Base-by-base conservation (phyloP, 2,797 vertebrate genomes). In the Eulemur mongoz region DNA sequence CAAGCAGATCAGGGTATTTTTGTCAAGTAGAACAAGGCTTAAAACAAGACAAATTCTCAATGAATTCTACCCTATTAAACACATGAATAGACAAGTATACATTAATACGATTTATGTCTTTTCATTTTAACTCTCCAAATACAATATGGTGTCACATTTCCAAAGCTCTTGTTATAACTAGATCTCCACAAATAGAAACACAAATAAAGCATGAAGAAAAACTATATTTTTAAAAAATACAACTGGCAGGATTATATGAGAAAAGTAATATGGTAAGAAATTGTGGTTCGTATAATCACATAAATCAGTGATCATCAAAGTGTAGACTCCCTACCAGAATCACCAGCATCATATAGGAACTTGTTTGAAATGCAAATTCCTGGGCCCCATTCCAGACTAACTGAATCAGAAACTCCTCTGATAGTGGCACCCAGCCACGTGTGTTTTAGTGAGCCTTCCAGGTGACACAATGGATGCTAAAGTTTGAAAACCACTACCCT, bases 231-330 rank as follows among this genome's bases (percentile, higher is more conserved):
- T 35, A 1, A 52, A 83, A 72, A 90, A 4, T 54, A 79, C 57
- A 78, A 83, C 23, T 80, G 15, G 23, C 10, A 73, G 38, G 2
- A 45, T 82, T 88, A n/a, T 52, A 40, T 89, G 93, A 94, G 70
- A 95, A 96, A n/a, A 48, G 30, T 38, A 75, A 10, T 84, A 13
- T 75, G 12, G 57, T 92, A 73, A 80, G 79, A 93, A 45, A 87
- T 52, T 87, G 75, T 91, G 57, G 18, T 81, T 81, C 70, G 4
- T 78, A 93, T 59, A 73, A 40, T 89, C 52, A 40, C 48, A 22
- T 67, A 54, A 59, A 72, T 43, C 20, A 70, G 6, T 70, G 38
- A 70, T 50, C 7, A 4, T 93, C 35, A 43, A n/a, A 69, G 2
- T 80, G 5, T 61, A 32, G 2, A 25, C 59, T 48, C 4, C 15